Percentiles rank a stretch among this genome's conserved stretches.
These are phyloP conservation scores for Sarcophaga rosellei DNA, from an alignment of 2,888 invertebrate genomes.

Conservation along the genomic window DNA sequence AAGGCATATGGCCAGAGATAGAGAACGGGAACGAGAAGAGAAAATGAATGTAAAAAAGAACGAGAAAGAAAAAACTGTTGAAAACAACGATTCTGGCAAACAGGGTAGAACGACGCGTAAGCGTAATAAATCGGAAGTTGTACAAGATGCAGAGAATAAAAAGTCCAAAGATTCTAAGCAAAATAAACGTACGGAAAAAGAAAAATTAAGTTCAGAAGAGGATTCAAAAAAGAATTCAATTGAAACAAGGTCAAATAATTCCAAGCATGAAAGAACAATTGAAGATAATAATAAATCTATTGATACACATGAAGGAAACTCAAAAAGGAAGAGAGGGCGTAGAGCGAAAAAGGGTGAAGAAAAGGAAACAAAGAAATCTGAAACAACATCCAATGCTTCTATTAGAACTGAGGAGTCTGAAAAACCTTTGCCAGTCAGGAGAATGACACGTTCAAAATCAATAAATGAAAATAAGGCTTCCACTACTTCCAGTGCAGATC, in stretches of 20 bases:
- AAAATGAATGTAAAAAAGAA: neutral
- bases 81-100: neutral
- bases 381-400: too few species aligned
- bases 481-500: neutral
- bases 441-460: conserved; percentile 61
- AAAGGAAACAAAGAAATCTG: neutral
- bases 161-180: neutral
- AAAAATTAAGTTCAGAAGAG: too few species aligned
- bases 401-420: neutral
- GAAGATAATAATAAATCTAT: neutral
- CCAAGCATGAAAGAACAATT: neutral
- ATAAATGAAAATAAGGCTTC: conserved; percentile 19
- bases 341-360: neutral
- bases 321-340: neutral
- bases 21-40: conserved; percentile 15
- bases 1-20: conserved; percentile 59
- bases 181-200: neutral
- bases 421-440: conserved; percentile 22
- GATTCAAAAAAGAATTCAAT: too few species aligned
- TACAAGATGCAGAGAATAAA: neutral
- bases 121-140: neutral
- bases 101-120: neutral
- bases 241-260: neutral
- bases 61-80: neutral
- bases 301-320: neutral